Base-by-base conservation (phyloP, 2,797 vertebrate species). In the Pyrrhura leucotis region DNA sequence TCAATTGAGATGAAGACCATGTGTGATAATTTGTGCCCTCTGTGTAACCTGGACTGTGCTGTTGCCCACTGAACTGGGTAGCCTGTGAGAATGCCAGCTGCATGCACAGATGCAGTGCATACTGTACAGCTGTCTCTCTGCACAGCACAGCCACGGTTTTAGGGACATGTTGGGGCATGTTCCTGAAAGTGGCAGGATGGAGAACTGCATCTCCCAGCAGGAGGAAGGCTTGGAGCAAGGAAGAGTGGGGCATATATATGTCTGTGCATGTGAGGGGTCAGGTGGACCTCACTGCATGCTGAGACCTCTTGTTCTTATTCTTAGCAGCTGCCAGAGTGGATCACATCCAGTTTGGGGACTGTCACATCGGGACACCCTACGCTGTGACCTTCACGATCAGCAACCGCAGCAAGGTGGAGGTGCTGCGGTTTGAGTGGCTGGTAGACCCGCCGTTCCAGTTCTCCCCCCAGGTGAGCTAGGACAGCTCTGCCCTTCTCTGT, bases 371-470 rank as follows among this genome's bases (percentile, higher is more conserved):
- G 80, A 80, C 12, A 44, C 53, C 77, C 72, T 98, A 98, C 89
- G 77, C 93, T 2, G 96, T 98, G 83, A 98, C 97, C 80, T 99
- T 99, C 94, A 99, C 98, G 0, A 95, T 99, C 97, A 99, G 97
- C 84, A 99, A 99, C 81, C 99, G 97, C 96, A 99, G 98, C 98
- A 95, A 53, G 54, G 85, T 35, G 7, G 97, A 98, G 9, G 96
- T 89, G 17, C 85, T 99, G 93, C 97, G 98, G 78, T 99, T 99
- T 45, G 98, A 99, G 95, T 99, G 99, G 99, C 98, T 98, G 9
- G 16, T 95, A 26, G 74, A 89, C 2, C 10, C 90, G 4, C 94
- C 98, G 0, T 44, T 99, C 58, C 78, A 68, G 54, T 98, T 99
- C 97, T 98, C 98, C 44, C 99, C 99, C 19, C 98, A 98, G 98